These are phyloP conservation scores for Hassar affinis DNA, from an alignment of 2,113 vertebrate genomes.

Conservation along the genomic window DNA sequence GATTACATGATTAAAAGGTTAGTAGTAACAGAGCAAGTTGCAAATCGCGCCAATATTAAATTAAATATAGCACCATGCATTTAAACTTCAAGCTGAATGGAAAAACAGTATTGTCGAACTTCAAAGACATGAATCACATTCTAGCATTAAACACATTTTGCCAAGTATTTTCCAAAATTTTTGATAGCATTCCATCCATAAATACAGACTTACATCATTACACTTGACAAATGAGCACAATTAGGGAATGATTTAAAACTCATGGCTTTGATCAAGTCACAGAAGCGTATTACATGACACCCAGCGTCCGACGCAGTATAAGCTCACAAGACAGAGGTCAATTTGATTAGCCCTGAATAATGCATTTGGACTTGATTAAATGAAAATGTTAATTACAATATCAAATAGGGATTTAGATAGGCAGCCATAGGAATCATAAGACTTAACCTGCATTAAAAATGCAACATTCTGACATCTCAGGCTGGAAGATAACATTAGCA, in stretches of 20 bases:
- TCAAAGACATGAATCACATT: neutral
- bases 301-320: neutral
- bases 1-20: conserved; percentile 31
- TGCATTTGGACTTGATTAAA: conserved; percentile 61
- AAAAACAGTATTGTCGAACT: neutral
- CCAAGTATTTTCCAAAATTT: neutral
- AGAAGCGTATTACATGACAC: neutral
- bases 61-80: conserved; percentile 5
- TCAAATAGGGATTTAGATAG: conserved; percentile 25
- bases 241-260: neutral
- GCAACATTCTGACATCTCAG: neutral
- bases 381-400: conserved; percentile 51
- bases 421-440: conserved; percentile 19
- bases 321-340: neutral
- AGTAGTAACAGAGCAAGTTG: neutral
- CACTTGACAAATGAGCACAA: neutral
- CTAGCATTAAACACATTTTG: neutral
- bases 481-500: neutral
- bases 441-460: neutral
- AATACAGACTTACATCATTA: neutral
- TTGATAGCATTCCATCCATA: neutral
- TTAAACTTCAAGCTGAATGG: neutral
- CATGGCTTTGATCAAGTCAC: neutral
- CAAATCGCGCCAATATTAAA: neutral
- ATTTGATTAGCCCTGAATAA: conserved; percentile 46